Base-by-base conservation (phyloP, 2,888 invertebrate species). In the Brenthis hecate region DNA sequence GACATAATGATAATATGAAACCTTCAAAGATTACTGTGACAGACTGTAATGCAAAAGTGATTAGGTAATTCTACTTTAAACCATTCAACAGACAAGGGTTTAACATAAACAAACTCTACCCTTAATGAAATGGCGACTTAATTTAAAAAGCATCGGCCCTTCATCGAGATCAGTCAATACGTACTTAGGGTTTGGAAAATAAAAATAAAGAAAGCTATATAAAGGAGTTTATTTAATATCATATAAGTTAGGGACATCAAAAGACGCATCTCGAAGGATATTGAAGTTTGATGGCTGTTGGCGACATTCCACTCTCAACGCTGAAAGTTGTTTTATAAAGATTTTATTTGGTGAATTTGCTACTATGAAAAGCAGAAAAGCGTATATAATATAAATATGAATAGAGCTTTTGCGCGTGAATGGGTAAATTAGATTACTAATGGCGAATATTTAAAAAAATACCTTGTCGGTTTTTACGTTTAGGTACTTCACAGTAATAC, bases 171-270 rank as follows among this genome's bases (percentile, higher is more conserved):
- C 71, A 65, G 54, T 68, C 68, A 66, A 72, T 73, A 69, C 70
- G 53, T 65, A 73, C 74, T 73, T 73, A 72, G 65, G 68, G 70
- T 73, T 73, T 72, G 66, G 65, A 73, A 73, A 74, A 75, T 76
- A 75, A 75, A 78, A 74, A 75, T 70, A 72, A 72, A 73, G 73
- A 72, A 71, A 69, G 68, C 66, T 61, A 72, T 53, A 71, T 70
- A 75, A 66, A 75, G 65, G 74, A 79, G 79, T 81, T 79, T 80
- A 80, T 82, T 79, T 81, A 80, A 82, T 81, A 80, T 80, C 75
- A 74, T 71, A 71, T 72, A 74, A 79, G 72, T 75, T 66, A 70
- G 71, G 68, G 77, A 81, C 80, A 80, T 81, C 80, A 79, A 82
- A 82, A 78, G 78, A 72, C 73, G 71, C 74, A 77, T 78, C 75